Evolutionary conservation across 2,113 vertebrate species (phyloP).

Genomic region (Pseudorectes ferrugineus): DNA sequence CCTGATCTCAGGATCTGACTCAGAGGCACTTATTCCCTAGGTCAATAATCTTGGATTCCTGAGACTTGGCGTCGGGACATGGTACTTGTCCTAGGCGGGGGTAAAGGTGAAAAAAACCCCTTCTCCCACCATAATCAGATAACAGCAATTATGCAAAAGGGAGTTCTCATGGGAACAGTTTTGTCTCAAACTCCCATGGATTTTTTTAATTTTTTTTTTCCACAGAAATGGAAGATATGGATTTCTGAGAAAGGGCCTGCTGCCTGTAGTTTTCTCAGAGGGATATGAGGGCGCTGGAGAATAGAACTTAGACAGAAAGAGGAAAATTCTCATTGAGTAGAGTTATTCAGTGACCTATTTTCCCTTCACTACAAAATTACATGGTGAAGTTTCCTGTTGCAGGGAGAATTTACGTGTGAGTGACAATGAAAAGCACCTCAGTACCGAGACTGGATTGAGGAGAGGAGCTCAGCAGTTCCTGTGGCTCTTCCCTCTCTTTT

Average conservation of each 20-base stretch:
- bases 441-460: not conserved
- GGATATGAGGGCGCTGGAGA: not conserved
- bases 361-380: not conserved
- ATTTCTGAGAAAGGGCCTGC: not conserved
- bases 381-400: not conserved
- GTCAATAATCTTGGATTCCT: not conserved
- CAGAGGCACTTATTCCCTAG: not conserved
- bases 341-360: not conserved
- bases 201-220: not conserved
- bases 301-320: not conserved
- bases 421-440: not conserved
- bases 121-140: conserved; percentile 1
- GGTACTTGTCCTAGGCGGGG: not conserved
- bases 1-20: not conserved
- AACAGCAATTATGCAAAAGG: not conserved
- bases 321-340: not conserved
- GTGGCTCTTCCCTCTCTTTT: not conserved
- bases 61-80: not conserved
- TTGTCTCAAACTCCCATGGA: not conserved
- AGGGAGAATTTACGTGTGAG: not conserved
- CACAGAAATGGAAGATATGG: not conserved
- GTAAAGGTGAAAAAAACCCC: not conserved
- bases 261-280: not conserved
- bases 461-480: not conserved
- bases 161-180: not conserved